These are phyloP conservation scores for Carlito syrichta DNA, from an alignment of 2,113 vertebrate genomes.

Conservation along the genomic window DNA sequence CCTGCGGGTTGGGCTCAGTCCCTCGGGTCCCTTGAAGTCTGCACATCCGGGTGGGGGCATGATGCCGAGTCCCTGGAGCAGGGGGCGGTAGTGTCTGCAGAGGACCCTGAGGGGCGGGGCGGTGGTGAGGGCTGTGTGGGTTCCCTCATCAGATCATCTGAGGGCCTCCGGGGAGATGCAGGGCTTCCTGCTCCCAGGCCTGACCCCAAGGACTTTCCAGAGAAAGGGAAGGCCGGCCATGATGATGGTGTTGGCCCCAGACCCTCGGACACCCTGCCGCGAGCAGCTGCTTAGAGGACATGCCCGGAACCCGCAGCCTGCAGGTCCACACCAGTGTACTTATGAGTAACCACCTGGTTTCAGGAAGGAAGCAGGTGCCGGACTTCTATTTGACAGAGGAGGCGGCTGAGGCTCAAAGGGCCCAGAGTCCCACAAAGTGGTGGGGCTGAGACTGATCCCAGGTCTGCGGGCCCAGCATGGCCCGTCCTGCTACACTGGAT, in stretches of 20 bases:
- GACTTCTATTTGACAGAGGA: not conserved
- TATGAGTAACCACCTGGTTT: too few species aligned
- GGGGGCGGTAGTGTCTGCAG: fast-evolving
- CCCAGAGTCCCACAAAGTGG: not conserved
- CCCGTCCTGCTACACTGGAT: not conserved
- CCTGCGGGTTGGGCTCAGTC: not conserved
- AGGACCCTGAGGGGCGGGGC: fast-evolving
- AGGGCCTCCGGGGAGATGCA: fast-evolving
- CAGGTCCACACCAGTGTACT: too few species aligned
- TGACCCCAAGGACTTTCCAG: fast-evolving
- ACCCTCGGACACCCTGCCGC: fast-evolving
- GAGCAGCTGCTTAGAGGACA: not conserved
- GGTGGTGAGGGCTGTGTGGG: fast-evolving
- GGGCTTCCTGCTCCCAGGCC: not conserved
- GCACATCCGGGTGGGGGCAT: not conserved
- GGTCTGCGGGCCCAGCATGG: not conserved
- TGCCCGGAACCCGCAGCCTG: not conserved
- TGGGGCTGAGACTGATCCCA: fast-evolving
- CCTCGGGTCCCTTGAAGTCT: not conserved
- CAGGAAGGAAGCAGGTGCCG: not conserved
- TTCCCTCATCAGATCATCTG: not conserved
- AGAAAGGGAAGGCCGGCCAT: fast-evolving
- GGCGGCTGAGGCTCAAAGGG: not conserved
- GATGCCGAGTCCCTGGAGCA: not conserved
- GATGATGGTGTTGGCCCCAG: fast-evolving